phyloP scores from a whole-genome alignment of 2,113 vertebrate species.

The Danionella cerebrum region DNA sequence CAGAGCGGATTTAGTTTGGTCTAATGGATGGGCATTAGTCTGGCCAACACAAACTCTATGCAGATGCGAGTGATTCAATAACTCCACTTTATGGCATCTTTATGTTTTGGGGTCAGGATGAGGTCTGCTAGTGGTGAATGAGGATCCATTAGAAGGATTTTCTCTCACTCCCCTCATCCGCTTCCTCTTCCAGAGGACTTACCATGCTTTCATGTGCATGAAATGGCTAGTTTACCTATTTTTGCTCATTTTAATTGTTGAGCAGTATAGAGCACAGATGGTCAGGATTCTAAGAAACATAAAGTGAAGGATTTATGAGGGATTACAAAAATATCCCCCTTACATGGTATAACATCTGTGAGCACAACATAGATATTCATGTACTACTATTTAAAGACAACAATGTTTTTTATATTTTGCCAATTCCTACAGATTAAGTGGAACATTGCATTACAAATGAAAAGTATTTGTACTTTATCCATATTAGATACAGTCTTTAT shows the following conservation, averaged over 20 bases:
- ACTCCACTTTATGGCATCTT: constrained; percentile 27
- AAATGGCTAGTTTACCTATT: background rate
- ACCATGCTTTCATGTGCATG: background rate
- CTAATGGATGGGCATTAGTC: constrained; percentile 23
- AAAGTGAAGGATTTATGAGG: background rate
- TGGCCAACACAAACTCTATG: constrained; percentile 14
- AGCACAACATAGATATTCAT: background rate
- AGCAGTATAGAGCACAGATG: background rate
- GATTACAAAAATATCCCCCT: background rate
- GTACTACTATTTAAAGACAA: background rate
- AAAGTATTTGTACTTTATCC: too few species aligned
- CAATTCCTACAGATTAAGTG: too few species aligned
- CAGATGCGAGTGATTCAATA: constrained; percentile 11
- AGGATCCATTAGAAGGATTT: constrained; percentile 8
- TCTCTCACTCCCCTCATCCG: background rate
- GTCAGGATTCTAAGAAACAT: constrained; percentile 11
- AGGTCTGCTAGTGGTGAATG: background rate
- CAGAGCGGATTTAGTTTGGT: background rate
- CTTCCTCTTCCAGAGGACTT: background rate
- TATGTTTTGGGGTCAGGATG: constrained; percentile 22
- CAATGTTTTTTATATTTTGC: too few species aligned
- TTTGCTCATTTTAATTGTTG: background rate
- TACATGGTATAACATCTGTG: background rate
- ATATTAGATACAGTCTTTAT: too few species aligned
- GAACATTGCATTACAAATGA: too few species aligned